These are phyloP conservation scores for Didymodactylos carnosus DNA, from an alignment of 2,888 invertebrate species.

Conservation along the genomic window DNA sequence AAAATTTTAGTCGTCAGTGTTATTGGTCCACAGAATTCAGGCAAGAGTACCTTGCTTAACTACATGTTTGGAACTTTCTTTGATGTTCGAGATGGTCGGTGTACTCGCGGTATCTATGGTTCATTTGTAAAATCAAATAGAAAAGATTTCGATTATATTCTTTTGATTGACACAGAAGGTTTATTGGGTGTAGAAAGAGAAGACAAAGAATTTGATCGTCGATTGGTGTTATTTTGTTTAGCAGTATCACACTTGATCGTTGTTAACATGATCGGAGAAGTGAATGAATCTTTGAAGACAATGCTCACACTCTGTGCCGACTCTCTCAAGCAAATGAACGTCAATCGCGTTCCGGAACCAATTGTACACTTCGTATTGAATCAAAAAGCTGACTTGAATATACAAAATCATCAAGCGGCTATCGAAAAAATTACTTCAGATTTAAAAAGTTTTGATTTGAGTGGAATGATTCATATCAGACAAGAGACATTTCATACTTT, in stretches of 20 bases:
- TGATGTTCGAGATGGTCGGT: not conserved
- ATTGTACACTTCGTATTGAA: not conserved
- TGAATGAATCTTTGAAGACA: not conserved
- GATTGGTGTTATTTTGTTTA: not conserved
- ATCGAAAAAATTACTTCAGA: not conserved
- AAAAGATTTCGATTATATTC: not conserved
- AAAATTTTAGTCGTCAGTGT: constrained; percentile 34
- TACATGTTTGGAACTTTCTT: not conserved
- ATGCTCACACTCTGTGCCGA: not conserved
- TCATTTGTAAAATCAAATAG: not conserved
- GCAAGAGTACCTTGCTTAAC: constrained; percentile 47
- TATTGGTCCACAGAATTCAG: constrained; percentile 80
- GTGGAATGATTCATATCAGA: not conserved
- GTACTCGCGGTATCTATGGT: not conserved
- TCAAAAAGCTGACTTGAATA: not conserved
- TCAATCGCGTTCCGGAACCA: not conserved
- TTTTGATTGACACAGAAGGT: not conserved
- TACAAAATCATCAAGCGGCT: not conserved
- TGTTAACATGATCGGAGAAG: not conserved
- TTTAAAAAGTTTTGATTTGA: not conserved
- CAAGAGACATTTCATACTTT: not conserved
- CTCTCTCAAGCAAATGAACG: not conserved
- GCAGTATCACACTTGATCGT: not conserved
- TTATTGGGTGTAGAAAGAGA: not conserved
- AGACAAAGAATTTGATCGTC: not conserved